Conservation (phyloP, 2,888 invertebrate species). For the Cryptus viduatorius region DNA sequence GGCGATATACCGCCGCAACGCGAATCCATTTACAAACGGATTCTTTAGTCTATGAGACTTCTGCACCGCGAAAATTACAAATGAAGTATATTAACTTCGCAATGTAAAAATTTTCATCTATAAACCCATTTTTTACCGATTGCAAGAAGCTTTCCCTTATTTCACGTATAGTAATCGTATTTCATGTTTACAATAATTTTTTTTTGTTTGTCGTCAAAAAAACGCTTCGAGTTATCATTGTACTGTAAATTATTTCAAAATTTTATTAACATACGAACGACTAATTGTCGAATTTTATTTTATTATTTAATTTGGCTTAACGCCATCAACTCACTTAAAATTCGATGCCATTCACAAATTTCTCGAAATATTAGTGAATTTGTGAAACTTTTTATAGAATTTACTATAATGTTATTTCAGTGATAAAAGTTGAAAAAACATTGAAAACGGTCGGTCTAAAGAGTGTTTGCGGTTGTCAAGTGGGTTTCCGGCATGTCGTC, state of each 20-base stretch:
- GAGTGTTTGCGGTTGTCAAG: slow-evolving; percentile 54
- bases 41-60: not conserved
- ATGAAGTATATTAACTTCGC: not conserved
- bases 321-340: too few relatives aligned
- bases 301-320: too few relatives aligned
- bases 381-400: not conserved
- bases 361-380: too few relatives aligned
- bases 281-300: too few relatives aligned
- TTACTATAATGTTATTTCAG: not conserved
- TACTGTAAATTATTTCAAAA: too few relatives aligned
- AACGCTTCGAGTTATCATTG: too few relatives aligned
- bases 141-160: not conserved
- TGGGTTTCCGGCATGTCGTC: slow-evolving; percentile 59
- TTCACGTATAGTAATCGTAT: too few relatives aligned
- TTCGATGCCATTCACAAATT: too few relatives aligned
- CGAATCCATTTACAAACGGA: slow-evolving; percentile 40
- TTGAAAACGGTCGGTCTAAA: slow-evolving; percentile 20
- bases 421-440: slow-evolving; percentile 23
- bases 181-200: too few relatives aligned
- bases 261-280: too few relatives aligned
- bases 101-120: not conserved
- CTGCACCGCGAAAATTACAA: not conserved
- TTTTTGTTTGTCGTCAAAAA: too few relatives aligned
- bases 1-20: slow-evolving; percentile 40
- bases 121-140: too few relatives aligned